These are phyloP conservation scores for Trachelus stipa DNA, from an alignment of 2,888 invertebrate genomes.

Conservation along the genomic window DNA sequence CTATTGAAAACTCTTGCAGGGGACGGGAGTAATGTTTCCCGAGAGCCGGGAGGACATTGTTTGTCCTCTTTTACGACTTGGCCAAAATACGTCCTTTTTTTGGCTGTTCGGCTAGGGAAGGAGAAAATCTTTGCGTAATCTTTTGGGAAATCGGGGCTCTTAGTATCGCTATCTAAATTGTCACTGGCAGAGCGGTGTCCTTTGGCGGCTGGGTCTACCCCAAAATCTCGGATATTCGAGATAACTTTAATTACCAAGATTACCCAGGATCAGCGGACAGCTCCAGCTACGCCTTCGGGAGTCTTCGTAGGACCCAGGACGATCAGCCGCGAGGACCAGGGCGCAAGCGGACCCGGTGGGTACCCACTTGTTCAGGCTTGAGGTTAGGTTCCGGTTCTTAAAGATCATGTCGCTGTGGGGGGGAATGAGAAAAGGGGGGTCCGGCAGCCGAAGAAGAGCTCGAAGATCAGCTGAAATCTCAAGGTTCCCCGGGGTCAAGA, in stretches of 20 bases:
- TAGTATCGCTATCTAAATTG: conserved; percentile 42
- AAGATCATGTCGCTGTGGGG: neutral
- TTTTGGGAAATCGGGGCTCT: conserved; percentile 10
- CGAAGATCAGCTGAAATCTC: neutral
- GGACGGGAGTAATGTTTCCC: neutral
- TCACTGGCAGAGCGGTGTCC: conserved; percentile 27
- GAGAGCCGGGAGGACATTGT: neutral
- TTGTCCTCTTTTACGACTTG: conserved; percentile 1
- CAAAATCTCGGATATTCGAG: conserved; percentile 35
- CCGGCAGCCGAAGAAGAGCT: neutral
- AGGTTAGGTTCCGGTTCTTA: neutral
- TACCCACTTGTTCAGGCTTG: neutral
- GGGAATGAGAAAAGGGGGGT: neutral
- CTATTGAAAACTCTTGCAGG: neutral
- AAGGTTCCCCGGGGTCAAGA: neutral
- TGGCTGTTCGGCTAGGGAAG: neutral
- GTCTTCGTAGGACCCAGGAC: neutral
- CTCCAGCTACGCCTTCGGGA: neutral
- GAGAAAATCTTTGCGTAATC: neutral
- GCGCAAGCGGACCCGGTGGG: neutral
- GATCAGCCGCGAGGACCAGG: conserved; percentile 12
- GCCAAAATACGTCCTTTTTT: neutral
- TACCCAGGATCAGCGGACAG: conserved; percentile 10
- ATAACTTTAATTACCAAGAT: conserved; percentile 42
- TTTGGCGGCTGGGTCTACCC: conserved; percentile 31